These are phyloP conservation scores for Clarias pachynema DNA, from an alignment of 2,797 vertebrate genomes.

Conservation along the genomic window DNA sequence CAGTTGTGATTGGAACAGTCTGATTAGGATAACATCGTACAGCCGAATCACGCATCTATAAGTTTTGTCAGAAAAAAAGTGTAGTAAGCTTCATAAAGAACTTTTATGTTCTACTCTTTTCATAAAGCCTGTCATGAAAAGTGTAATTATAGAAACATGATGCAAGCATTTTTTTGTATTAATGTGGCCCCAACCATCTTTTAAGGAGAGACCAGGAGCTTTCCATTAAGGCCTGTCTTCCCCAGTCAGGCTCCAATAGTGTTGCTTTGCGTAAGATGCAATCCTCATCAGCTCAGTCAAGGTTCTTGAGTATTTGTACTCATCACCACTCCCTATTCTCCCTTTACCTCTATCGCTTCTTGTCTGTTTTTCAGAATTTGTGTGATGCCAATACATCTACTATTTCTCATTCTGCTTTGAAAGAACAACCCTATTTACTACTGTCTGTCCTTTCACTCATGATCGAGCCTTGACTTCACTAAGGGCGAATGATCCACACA, in stretches of 20 bases:
- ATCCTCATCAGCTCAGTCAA: slow-evolving; percentile 76
- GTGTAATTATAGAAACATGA: slow-evolving; percentile 1
- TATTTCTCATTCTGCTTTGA: slow-evolving; percentile 57
- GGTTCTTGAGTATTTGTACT: slow-evolving; percentile 74
- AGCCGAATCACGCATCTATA: too few relatives aligned
- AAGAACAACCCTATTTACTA: slow-evolving; percentile 70
- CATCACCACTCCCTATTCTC: slow-evolving; percentile 62
- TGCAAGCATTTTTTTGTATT: slow-evolving; percentile 31
- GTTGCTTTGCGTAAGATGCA: slow-evolving; percentile 66
- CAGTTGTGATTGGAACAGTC: too few relatives aligned
- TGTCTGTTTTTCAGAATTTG: slow-evolving; percentile 65
- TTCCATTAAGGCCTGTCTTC: slow-evolving; percentile 77
- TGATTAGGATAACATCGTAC: too few relatives aligned
- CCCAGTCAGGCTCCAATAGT: slow-evolving; percentile 72
- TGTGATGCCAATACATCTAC: slow-evolving; percentile 70
- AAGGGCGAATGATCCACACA: slow-evolving; percentile 52
- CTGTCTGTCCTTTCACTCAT: slow-evolving; percentile 54
- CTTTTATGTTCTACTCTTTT: slow-evolving; percentile 46
- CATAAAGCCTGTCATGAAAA: slow-evolving; percentile 65
- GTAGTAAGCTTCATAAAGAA: too few relatives aligned
- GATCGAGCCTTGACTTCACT: slow-evolving; percentile 61
- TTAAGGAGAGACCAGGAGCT: slow-evolving; percentile 73
- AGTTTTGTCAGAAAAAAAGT: too few relatives aligned
- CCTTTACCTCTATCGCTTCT: slow-evolving; percentile 7
- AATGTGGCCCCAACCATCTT: slow-evolving; percentile 67